Base-by-base conservation (phyloP, 2,113 vertebrate genomes). In the Phalacrocorax pelagicus region DNA sequence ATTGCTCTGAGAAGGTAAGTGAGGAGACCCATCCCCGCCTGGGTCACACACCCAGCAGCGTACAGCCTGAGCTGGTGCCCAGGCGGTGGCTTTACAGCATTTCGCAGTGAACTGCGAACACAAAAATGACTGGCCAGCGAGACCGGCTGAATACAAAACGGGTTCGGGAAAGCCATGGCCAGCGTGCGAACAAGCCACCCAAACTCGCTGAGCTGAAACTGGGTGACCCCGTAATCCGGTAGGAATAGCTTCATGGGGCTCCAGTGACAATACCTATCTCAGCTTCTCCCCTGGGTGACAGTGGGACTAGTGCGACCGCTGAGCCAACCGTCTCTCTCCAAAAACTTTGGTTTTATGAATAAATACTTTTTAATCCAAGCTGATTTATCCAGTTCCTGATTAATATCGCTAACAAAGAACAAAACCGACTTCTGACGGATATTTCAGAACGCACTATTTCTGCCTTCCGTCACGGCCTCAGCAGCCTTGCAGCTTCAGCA, bases 241-340 rank as follows among this genome's bases (percentile, higher is more conserved):
- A 26, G 24, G 49, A 36, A 10, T 30, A 63, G 38, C 52, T 32
- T 57, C 59, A 15, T 8, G 7, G 79, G 24, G 14, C 9, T 20
- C 42, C 23, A 16, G 59, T 4, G 22, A 13, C 14, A 24, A 3
- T 1, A 5, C 5, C 65, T 27, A 3, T 0, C 5, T 10, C 14
- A 11, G 17, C 10, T 13, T 82, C 23, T 23, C 21, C 26, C 22
- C 15, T 2, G 9, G 15, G 29, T 15, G 72, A 55, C 5, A 32
- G 17, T 23, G n/a, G 55, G 40, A 49, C 7, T n/a, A 38, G 47
- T 1, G 6, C 8, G 21, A 32, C 27, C 20, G 57, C 32, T 18
- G 40, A 79, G 32, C 11, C 4, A 38, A 47, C 17, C 2, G 1
- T 8, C 57, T 27, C 36, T 13, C 49, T 27, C 38, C 34, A 44